Base-by-base conservation (phyloP, 1,140 invertebrate genomes). In the Rhynchophorus ferrugineus region DNA sequence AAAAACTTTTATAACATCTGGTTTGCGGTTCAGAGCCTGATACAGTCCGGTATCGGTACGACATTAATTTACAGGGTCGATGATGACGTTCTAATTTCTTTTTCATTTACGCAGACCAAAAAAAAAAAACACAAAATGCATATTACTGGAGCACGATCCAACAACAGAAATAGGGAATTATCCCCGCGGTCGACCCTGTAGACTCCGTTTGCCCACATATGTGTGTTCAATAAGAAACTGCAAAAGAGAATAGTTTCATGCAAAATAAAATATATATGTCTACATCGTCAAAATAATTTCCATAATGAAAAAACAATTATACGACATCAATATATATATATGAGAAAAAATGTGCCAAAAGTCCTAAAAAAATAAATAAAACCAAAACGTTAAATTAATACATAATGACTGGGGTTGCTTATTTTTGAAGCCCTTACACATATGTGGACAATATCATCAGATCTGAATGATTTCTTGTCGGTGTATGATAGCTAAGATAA, bases 311-410 rank as follows among this genome's bases (percentile, higher is more conserved):
- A 46, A 17, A 41, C 2, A 41, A 1, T 46, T 14, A 18, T 21
- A 53, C 50, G 44, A 53, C 50, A 53, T 53, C 44, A 46, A 53
- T 8, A 29, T n/a, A 37, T 38, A n/a, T n/a, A n/a, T n/a, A n/a
- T n/a, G n/a, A n/a, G 18, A 19, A 50, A 24, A 41, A 19, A 38
- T 37, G 44, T 53, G 50, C 34, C 37, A 53, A 46, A 53, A 45
- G 19, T 43, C 19, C 20, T 33, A 34, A 46, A 53, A 24, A 0
- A 48, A 48, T 38, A 2, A 48, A 21, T 16, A 48, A 38, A 38
- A 24, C 11, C 13, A 13, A 6, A 38, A 38, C 5, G 7, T 38
- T 14, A 42, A n/a, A 50, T 17, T 18, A 42, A 13, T 24, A 51
- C 33, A 33, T 37, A 37, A 14, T n/a, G 20, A 43, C 24, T 43